phyloP scores from a whole-genome alignment of 2,888 invertebrate genomes.

The Rambutsinella grinnellia region DNA sequence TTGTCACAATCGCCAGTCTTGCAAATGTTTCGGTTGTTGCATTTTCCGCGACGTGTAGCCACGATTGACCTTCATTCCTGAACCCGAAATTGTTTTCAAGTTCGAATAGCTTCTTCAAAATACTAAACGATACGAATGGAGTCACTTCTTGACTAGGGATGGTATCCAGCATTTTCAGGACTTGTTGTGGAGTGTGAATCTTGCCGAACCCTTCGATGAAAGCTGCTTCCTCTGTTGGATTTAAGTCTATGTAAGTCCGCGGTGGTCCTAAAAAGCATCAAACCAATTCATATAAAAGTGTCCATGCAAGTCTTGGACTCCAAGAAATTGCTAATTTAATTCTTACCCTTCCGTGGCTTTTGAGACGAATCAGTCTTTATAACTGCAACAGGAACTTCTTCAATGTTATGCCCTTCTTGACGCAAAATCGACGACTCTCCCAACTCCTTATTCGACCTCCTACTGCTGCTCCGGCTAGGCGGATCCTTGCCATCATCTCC shows the following conservation, averaged over 20 bases:
- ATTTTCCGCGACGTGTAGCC: slow-evolving; percentile 67
- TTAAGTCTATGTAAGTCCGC: slow-evolving; percentile 51
- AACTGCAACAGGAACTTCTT: slow-evolving; percentile 78
- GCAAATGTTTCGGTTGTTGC: slow-evolving; percentile 69
- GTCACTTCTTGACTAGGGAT: slow-evolving; percentile 71
- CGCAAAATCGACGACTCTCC: slow-evolving; percentile 74
- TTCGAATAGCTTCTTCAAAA: slow-evolving; percentile 71
- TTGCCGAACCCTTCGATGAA: slow-evolving; percentile 68
- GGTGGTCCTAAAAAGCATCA: slow-evolving; percentile 19
- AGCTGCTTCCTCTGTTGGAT: slow-evolving; percentile 67
- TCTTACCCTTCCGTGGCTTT: slow-evolving; percentile 20
- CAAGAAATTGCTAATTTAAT: neutral
- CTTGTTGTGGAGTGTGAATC: slow-evolving; percentile 68
- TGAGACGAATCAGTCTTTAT: slow-evolving; percentile 59
- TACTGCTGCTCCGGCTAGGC: neutral
- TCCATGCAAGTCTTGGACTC: neutral
- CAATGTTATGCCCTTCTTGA: slow-evolving; percentile 78
- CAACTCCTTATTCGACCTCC: slow-evolving; percentile 63
- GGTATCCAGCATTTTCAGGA: slow-evolving; percentile 70
- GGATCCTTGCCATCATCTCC: neutral
- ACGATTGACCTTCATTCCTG: slow-evolving; percentile 66
- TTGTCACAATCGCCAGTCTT: slow-evolving; percentile 70
- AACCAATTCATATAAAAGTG: neutral
- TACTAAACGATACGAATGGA: slow-evolving; percentile 70
- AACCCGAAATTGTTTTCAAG: slow-evolving; percentile 69